phyloP scores from a whole-genome alignment of 1,140 invertebrate genomes.

The Mesaphorura yosii region DNA sequence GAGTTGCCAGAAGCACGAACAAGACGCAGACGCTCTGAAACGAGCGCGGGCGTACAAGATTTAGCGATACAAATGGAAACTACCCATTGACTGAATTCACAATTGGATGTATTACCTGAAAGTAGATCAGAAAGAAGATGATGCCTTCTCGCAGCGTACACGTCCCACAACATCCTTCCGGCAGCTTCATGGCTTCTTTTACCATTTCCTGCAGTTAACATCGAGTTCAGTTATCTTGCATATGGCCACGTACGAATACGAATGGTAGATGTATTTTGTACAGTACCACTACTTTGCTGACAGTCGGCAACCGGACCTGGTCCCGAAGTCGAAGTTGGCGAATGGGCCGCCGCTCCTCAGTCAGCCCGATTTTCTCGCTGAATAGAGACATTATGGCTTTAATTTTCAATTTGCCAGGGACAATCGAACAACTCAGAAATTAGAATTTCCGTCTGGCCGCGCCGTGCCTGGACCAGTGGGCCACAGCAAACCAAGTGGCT shows the following conservation, averaged over 20 bases:
- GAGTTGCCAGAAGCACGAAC: too few species aligned
- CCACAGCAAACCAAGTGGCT: too few species aligned
- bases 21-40: conserved; percentile 6
- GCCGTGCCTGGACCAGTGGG: too few species aligned
- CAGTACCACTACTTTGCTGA: background rate
- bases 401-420: too few species aligned
- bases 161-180: conserved; percentile 9
- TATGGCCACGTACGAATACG: background rate
- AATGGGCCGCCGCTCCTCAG: background rate
- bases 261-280: background rate
- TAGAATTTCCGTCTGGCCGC: too few species aligned
- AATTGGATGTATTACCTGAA: background rate
- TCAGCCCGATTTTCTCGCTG: background rate
- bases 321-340: background rate
- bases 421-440: too few species aligned
- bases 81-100: background rate
- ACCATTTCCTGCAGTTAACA: conserved; percentile 14
- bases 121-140: background rate
- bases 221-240: background rate
- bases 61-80: background rate
- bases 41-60: background rate
- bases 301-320: background rate
- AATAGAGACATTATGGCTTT: too few species aligned
- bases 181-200: conserved; percentile 14
- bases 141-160: conserved; percentile 20